Base-by-base conservation (phyloP, 2,888 invertebrate genomes). In the Adineta ricciae region DNA sequence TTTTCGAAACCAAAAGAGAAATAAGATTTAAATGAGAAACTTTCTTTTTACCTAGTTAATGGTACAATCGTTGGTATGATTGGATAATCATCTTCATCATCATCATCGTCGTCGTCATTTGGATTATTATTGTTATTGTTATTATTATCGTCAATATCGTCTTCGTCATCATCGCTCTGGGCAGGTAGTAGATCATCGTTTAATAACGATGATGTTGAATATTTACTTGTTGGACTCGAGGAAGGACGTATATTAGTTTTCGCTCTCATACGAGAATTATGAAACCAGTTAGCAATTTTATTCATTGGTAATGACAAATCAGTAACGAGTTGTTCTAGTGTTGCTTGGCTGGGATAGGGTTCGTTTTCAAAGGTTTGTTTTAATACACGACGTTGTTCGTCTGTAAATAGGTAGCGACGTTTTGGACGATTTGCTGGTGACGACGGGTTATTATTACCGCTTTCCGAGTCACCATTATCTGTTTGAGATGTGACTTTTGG, bases 211-310 rank as follows among this genome's bases (percentile, higher is more conserved):
- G 78, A 24, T 19, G 41, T 24, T n/a, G 78, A 78, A n/a, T 11
- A 24, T 38, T 78, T 41, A 78, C 41, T 41, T n/a, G n/a, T 41
- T 41, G 41, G n/a, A 41, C 24, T 64, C 2, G 56, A 24, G 2
- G 11, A 46, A 46, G 46, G 46, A 46, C 24, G 24, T 24, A 9
- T 78, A 78, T 8, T 41, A 19, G 78, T 41, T 78, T 78, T 78
- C 2, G 78, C 24, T 27, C 85, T 52, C 85, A 85, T 85, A 88
- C 99, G 94, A 90, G 99, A 97, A 91, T 99, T 99, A 92, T 99
- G 98, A 93, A 99, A 99, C 99, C 99, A 99, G 91, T 99, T 99
- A 86, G 97, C 97, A 88, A 99, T 97, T 85, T 98, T 98, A 88
- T 98, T 93, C 84, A 96, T 94, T 11, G 96, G 95, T 72, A 99